phyloP scores from a whole-genome alignment of 2,888 invertebrate species.

The Nephrotoma flavescens region DNA sequence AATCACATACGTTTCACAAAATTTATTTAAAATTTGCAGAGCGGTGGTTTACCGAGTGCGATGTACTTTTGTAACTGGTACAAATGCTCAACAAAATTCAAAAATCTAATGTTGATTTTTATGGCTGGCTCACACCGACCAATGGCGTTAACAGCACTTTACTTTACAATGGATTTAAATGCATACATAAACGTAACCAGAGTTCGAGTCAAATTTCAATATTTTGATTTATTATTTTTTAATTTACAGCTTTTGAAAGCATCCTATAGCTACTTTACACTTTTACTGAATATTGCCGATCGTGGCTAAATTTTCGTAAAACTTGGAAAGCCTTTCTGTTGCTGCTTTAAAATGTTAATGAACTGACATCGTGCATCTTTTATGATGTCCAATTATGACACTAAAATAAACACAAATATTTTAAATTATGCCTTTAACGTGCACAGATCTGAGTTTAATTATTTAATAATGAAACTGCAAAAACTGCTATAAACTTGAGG shows the following conservation, averaged over 20 bases:
- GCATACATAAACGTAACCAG: not conserved
- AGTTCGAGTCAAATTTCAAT: not conserved
- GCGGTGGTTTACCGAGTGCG: constrained; percentile 1
- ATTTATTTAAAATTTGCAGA: not conserved
- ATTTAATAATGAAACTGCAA: no score
- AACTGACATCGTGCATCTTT: no score
- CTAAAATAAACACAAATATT: no score
- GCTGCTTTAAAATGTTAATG: no score
- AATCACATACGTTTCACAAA: no score
- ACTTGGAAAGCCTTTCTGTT: no score
- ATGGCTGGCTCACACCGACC: constrained; percentile 2
- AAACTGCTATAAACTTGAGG: no score
- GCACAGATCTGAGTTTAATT: no score
- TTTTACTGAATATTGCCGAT: not conserved
- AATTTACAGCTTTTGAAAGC: constrained; percentile 7
- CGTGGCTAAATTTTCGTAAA: not conserved
- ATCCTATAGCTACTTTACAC: constrained; percentile 9
- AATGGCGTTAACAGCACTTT: not conserved
- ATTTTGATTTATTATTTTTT: not conserved
- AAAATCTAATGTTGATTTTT: constrained; percentile 3
- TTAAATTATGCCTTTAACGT: no score
- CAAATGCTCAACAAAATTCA: not conserved
- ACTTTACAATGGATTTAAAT: not conserved
- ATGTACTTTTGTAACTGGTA: constrained; percentile 6
- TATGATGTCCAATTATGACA: no score